Evolutionary conservation across 1,140 invertebrate genomes (phyloP), one percentile per base, ranked within the genome.

Genomic region (Cydia strobilella): DNA sequence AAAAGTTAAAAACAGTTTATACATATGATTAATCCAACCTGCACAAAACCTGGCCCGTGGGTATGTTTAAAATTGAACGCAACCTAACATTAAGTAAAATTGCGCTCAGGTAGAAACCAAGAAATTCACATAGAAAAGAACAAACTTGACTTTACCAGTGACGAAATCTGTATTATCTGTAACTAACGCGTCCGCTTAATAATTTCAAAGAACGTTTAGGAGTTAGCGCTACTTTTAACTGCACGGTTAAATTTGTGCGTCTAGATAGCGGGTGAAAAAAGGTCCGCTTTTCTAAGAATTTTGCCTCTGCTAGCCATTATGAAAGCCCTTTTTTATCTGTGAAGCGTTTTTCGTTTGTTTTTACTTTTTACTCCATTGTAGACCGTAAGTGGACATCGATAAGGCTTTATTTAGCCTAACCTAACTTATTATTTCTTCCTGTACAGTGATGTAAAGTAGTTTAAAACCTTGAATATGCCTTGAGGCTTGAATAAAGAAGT

Each of bases 71-170:
- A 59, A 71, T 72, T 48, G 45, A 25, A 72, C 71, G 71, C 15
- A 72, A 75, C 74, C 74, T 54, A 48, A 65, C 23, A 75, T 75
- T 75, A 75, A 65, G 48, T 25, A 71, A 75, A 75, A 75, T 75
- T 75, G 31, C 66, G 12, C 25, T 25, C 71, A 72, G 71, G 71
- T 72, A 72, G 25, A 72, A 72, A 72, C 23, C 31, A 31, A 35
- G 31, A 35, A 69, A 69, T 69, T 69, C 65, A 69, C 65, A 69
- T 69, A 69, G 65, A 35, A 39, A 18, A 69, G 6, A 10, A 18
- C 65, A 69, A 69, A 18, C n/a, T 18, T 18, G 20, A n/a, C 9
- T 69, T 4, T 35, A 15, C 65, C 27, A 18, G 65, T 69, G 65
- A 18, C 15, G 65, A 69, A 69, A 39, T 18, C n/a, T 39, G 31